A percentile compares a stretch with the other conserved stretches of the same genome.
Conservation (phyloP, 2,113 vertebrate species). For the Balaeniceps rex region DNA sequence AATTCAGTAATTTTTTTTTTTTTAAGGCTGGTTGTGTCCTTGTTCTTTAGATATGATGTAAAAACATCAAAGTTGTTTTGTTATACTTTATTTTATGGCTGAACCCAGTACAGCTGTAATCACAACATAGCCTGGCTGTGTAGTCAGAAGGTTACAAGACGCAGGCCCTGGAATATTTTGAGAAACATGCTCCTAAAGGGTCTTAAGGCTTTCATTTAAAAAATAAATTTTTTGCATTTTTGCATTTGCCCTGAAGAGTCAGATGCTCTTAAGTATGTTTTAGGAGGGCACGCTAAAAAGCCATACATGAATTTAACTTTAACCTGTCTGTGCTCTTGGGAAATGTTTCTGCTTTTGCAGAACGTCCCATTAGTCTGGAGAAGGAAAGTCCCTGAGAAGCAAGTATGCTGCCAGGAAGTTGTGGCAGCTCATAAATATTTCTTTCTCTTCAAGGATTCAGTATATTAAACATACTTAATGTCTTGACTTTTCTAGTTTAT, state of each 20-base stretch:
- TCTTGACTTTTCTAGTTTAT: conserved; percentile 17
- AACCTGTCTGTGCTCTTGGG: not conserved
- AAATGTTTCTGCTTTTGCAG: not conserved
- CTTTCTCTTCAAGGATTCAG: not conserved
- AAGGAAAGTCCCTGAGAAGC: not conserved
- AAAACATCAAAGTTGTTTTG: not conserved
- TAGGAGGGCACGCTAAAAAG: not conserved
- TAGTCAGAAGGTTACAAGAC: not conserved
- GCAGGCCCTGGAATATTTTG: not conserved
- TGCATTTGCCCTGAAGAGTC: not conserved
- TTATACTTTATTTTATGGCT: not conserved
- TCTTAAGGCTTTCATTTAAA: not conserved
- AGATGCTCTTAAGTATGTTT: not conserved
- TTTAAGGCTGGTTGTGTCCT: not conserved
- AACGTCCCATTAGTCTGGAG: not conserved
- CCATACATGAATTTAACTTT: not conserved
- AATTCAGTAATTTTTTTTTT: not conserved
- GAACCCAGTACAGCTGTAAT: not conserved
- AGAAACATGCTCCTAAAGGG: not conserved
- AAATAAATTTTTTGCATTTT: not conserved
- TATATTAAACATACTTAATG: not conserved
- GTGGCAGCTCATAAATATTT: not conserved
- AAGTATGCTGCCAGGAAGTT: not conserved
- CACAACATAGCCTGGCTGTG: not conserved
- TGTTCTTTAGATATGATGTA: not conserved